phyloP scores from a whole-genome alignment of 2,797 vertebrate species.

The Vireo griseus region DNA sequence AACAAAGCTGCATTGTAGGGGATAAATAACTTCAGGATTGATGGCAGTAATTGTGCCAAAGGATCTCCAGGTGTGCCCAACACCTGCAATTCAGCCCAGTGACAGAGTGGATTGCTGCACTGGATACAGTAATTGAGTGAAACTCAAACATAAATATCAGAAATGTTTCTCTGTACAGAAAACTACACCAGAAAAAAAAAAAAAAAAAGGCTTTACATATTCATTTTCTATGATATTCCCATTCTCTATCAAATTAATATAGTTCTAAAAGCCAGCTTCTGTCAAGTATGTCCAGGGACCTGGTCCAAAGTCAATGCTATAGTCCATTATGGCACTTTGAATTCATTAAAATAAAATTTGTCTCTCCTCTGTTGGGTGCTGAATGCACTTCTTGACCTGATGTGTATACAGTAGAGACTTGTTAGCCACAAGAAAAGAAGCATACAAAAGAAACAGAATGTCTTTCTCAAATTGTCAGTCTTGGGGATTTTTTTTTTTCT shows the following conservation, averaged over 20 bases:
- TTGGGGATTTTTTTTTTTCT: not conserved
- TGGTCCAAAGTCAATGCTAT: not conserved
- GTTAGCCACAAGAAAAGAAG: not conserved
- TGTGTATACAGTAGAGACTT: not conserved
- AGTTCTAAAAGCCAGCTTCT: not conserved
- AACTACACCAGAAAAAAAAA: not conserved
- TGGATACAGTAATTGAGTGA: not conserved
- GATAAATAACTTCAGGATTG: not conserved
- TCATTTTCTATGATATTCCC: not conserved
- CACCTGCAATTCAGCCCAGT: not conserved
- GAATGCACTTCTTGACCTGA: not conserved
- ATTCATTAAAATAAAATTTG: slow-evolving; percentile 8
- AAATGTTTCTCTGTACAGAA: not conserved
- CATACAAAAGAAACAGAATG: not conserved
- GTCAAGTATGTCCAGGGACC: not conserved
- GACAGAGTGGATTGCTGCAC: not conserved
- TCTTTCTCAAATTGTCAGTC: not conserved
- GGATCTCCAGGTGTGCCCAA: not conserved
- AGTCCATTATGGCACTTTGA: not conserved
- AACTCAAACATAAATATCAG: not conserved
- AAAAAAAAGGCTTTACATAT: not conserved
- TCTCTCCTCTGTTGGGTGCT: not conserved
- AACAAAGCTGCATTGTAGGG: not conserved
- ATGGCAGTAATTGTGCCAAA: not conserved
- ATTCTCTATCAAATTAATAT: not conserved